Percentiles rank a stretch among this genome's conserved stretches.
Evolutionary conservation across 2,113 vertebrate genomes (phyloP).

Genomic region (Acanthochromis polyacanthus): DNA sequence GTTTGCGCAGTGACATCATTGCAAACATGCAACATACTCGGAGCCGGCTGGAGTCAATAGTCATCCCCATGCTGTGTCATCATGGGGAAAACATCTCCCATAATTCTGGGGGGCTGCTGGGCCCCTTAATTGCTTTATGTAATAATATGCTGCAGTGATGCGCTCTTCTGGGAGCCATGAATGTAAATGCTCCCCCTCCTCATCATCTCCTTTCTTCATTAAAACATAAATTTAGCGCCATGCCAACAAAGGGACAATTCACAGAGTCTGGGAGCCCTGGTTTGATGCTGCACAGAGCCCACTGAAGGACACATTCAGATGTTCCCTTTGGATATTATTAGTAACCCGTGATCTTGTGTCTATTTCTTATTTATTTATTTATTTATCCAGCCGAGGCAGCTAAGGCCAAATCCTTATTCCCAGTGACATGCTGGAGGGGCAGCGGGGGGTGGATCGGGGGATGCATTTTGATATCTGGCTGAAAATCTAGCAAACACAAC

Average conservation of each 20-base stretch:
- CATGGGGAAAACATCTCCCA: slow-evolving; percentile 72
- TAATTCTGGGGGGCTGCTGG: slow-evolving; percentile 55
- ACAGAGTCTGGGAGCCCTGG: slow-evolving; percentile 51
- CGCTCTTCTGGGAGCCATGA: slow-evolving; percentile 69
- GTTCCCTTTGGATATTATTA: slow-evolving; percentile 68
- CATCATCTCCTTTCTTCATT: slow-evolving; percentile 81
- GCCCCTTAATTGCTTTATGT: slow-evolving; percentile 84
- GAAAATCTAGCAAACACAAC: neutral
- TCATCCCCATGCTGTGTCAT: slow-evolving; percentile 62
- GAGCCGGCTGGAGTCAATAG: slow-evolving; percentile 63
- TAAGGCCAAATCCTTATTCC: slow-evolving; percentile 32
- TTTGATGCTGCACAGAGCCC: slow-evolving; percentile 32
- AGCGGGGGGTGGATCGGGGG: neutral
- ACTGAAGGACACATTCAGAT: slow-evolving; percentile 45
- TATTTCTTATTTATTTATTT: slow-evolving; percentile 47
- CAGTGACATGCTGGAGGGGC: neutral
- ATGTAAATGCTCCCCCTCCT: slow-evolving; percentile 71
- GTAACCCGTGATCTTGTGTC: slow-evolving; percentile 53
- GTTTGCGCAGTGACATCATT: slow-evolving; percentile 70
- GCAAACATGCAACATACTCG: slow-evolving; percentile 64
- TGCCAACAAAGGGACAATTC: slow-evolving; percentile 79
- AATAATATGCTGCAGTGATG: slow-evolving; percentile 78
- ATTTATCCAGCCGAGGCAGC: slow-evolving; percentile 29
- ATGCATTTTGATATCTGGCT: neutral
- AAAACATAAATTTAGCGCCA: slow-evolving; percentile 76